Conservation (phyloP, 92 coral and sea anemone genomes). For the Palythoa grandiflora region DNA sequence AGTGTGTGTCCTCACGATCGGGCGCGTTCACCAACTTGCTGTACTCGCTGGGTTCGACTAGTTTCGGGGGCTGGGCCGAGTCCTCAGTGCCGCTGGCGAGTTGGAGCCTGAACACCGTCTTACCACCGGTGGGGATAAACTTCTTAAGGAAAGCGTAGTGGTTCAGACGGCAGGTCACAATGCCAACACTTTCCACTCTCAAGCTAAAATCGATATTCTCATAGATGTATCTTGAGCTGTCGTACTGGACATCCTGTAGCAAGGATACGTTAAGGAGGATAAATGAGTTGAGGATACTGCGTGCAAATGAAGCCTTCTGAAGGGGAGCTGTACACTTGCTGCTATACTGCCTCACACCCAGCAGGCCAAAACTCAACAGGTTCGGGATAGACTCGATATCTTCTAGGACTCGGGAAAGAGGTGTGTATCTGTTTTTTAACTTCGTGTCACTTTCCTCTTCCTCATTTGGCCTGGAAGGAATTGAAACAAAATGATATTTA, state of each 20-base stretch:
- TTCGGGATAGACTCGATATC: slow-evolving; percentile 81
- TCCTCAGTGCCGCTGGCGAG: slow-evolving; percentile 65
- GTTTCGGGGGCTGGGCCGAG: slow-evolving; percentile 47
- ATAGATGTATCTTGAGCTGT: slow-evolving; percentile 75
- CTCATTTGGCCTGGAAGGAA: slow-evolving; percentile 15
- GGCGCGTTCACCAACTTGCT: slow-evolving; percentile 87
- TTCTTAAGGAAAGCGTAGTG: slow-evolving; percentile 85
- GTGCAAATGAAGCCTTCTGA: slow-evolving; percentile 79
- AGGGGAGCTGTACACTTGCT: slow-evolving; percentile 69
- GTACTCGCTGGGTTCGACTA: slow-evolving; percentile 56
- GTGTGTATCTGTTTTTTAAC: slow-evolving; percentile 62
- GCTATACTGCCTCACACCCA: slow-evolving; percentile 89
- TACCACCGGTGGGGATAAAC: slow-evolving; percentile 80
- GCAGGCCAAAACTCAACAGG: slow-evolving; percentile 72
- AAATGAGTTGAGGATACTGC: slow-evolving; percentile 77
- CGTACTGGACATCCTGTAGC: slow-evolving; percentile 76
- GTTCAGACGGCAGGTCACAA: slow-evolving; percentile 79
- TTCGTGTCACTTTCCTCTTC: slow-evolving; percentile 40
- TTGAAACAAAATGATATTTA: background rate
- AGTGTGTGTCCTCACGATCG: slow-evolving; percentile 86
- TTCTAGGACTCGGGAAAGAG: slow-evolving; percentile 76
- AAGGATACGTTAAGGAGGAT: slow-evolving; percentile 77
- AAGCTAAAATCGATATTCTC: slow-evolving; percentile 90
- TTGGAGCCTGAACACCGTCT: slow-evolving; percentile 67
- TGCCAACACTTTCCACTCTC: slow-evolving; percentile 66